Evolutionary conservation across 2,888 invertebrate genomes (phyloP).

Genomic region (Apamea epomidion): DNA sequence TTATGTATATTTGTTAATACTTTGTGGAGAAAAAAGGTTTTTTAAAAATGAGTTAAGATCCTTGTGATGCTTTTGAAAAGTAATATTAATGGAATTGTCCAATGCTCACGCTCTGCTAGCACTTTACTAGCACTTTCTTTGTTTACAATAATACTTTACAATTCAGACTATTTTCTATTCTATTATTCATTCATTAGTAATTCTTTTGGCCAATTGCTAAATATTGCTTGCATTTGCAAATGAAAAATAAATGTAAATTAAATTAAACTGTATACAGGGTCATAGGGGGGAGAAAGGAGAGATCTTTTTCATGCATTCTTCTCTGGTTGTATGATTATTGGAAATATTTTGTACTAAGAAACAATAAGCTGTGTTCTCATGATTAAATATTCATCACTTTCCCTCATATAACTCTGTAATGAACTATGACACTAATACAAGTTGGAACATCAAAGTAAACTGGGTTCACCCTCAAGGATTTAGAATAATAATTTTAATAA

Average conservation of each 20-base stretch:
- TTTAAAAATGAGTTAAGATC: neutral
- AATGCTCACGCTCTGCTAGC: neutral
- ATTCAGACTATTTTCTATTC: too few relatives aligned
- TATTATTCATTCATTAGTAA: neutral
- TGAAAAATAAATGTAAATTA: neutral
- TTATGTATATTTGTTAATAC: neutral
- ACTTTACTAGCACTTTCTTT: neutral
- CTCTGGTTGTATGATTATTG: neutral
- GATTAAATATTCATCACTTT: neutral
- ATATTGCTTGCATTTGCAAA: constrained; percentile 16
- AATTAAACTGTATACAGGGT: neutral
- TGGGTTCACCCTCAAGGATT: neutral
- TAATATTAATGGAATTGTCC: neutral
- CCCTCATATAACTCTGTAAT: neutral
- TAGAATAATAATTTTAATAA: neutral
- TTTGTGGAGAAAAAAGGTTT: neutral
- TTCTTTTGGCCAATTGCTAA: neutral
- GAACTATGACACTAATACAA: neutral
- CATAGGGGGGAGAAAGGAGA: neutral
- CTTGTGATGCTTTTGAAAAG: neutral
- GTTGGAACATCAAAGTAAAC: neutral
- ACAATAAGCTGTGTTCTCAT: neutral
- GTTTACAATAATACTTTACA: neutral
- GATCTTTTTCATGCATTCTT: neutral
- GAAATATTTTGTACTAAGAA: neutral